Base-by-base conservation (phyloP, 2,888 invertebrate genomes). In the Trichopoda pennipes region DNA sequence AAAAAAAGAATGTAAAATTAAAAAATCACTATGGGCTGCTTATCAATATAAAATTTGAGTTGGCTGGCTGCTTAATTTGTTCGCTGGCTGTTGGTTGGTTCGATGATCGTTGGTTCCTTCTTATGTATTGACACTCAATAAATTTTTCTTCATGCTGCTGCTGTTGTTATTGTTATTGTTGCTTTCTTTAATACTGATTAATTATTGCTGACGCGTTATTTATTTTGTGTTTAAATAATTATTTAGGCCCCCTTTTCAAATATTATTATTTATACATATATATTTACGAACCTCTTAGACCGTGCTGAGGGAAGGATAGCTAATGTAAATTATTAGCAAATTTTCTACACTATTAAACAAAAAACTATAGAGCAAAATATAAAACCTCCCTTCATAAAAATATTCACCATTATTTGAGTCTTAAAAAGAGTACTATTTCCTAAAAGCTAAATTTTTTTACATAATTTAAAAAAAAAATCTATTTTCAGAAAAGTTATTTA, bases 101-200 rank as follows among this genome's bases (percentile, higher is more conserved):
- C 58, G 44, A 19, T 55, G 32, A 16, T 19, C 3, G 47, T 47
- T 28, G 63, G 51, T 21, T 14, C 56, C 35, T 58, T 56, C n/a
- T 74, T 68, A 53, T 66, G 44, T 58, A 47, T 66, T 47, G 32
- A 49, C 16, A 66, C 68, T 68, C 42, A 49, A 80, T 68, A 60
- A 73, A 42, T 28, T 23, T 28, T 7, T 55, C 49, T 44, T 55
- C 64, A 3, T 53, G 72, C 70, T 68, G 19, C n/a, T n/a, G n/a
- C n/a, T n/a, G n/a, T n/a, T n/a, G n/a, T n/a, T n/a, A n/a, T n/a
- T n/a, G n/a, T 9, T 69, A 64, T 61, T 74, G 58, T 68, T 86
- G 85, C 82, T 87, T 88, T 87, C 88, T 89, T 88, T 89, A 89
- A 87, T 89, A 88, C 89, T 89, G 90, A 90, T 89, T 89, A 89